Evolutionary conservation across 2,888 invertebrate genomes (phyloP), one percentile per base, ranked within the genome.

Genomic region (Aphidoletes aphidimyza): DNA sequence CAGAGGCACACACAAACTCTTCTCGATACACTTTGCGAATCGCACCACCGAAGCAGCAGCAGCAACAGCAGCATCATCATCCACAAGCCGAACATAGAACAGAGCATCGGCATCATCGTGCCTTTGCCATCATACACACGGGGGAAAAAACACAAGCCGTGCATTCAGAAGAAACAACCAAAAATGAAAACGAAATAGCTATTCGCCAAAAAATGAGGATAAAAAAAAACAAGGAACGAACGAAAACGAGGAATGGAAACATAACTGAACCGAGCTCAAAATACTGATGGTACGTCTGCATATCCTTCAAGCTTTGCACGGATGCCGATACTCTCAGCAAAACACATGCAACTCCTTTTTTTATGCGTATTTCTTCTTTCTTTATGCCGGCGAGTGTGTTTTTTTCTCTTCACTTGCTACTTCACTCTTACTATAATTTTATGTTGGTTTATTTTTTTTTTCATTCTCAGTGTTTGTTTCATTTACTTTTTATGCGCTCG

Each of bases 341-440:
- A 69, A 69, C 69, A 69, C 69, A 69, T 69, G 69, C 69, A 69
- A 69, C 69, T 69, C 69, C 69, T 69, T 69, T 69, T n/a, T 69
- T 69, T 69, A 69, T 69, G 69, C 69, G 69, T 69, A 69, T 69
- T 69, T 69, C 26, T 69, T 69, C 69, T 30, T 69, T 69, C 69
- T 69, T 69, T 69, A 69, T 69, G 69, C 69, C 69, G 69, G 69
- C 69, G 69, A 30, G 69, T 69, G 30, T 30, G 26, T 69, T 54
- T 69, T 69, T 34, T 14, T 14, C 30, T 69, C 34, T 14, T 54
- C 69, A 30, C 69, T 54, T 22, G n/a, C n/a, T 22, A 19, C 47
- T 54, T 11, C 22, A 14, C 69, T 69, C 69, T 69, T 69, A 69
- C 69, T 34, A 69, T 69, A 69, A 69, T 69, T 69, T 69, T 30